Base-by-base conservation (phyloP, 2,888 invertebrate genomes). In the Ophion ellenae region DNA sequence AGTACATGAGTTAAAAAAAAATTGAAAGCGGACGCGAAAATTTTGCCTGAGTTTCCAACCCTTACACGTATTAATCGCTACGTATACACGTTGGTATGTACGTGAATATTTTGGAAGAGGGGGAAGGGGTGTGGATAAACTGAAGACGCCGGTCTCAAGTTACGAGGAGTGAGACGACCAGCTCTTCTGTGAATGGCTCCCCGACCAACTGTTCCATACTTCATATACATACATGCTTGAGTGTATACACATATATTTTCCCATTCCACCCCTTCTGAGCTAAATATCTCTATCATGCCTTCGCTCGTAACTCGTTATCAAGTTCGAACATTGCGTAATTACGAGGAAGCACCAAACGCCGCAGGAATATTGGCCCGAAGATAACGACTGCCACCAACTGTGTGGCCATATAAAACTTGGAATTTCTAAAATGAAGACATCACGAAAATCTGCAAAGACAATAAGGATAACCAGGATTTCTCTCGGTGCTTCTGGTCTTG, bases 271-370 rank as follows among this genome's bases (percentile, higher is more conserved):
- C 32, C 64, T n/a, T 57, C 53, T 81, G 40, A 10, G 57, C 80
- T 64, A 14, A 64, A 66, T 73, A 47, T 81, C 57, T 73, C 53
- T 24, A 32, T 64, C 80, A 47, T 40, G 9, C 59, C 53, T 59
- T 63, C 59, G n/a, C 80, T 47, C 71, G 40, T 81, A 76, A 89
- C 89, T 90, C 88, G 90, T 90, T 90, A 90, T 89, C 88, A 86
- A 90, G 87, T 89, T 89, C 77, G 88, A 85, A 88, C 87, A 89
- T 89, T 88, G 88, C 87, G 89, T 89, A 89, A 90, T 90, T 89
- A 89, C 86, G 88, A 73, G 85, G 85, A 88, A 88, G 89, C 86
- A 86, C 87, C 85, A 81, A 90, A 88, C 88, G 75, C 63, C 66
- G 66, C 80, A 45, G 32, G 66, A 64, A 66, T 61, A 67, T 57